Evolutionary conservation across 2,797 vertebrate species (phyloP).

Genomic region (Echeneis naucrates): DNA sequence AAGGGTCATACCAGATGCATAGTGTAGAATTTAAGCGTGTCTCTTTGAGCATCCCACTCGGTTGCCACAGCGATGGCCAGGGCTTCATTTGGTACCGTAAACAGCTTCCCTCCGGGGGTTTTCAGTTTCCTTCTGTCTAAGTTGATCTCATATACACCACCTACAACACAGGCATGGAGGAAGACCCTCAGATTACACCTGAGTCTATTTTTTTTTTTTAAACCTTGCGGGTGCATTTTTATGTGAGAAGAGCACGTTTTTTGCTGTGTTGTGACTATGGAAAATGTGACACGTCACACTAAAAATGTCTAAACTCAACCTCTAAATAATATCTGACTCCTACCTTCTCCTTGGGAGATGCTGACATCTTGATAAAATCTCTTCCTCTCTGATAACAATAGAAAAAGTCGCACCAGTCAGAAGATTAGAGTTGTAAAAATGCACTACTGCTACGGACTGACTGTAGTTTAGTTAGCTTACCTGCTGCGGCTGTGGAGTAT

Average conservation of each 20-base stretch:
- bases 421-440: background rate
- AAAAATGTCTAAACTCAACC: no score
- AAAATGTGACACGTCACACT: background rate
- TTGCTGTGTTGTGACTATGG: background rate
- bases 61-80: slow-evolving; percentile 95
- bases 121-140: slow-evolving; percentile 94
- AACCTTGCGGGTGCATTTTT: background rate
- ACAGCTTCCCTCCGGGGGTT: slow-evolving; percentile 94
- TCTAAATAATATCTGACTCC: slow-evolving; percentile 44
- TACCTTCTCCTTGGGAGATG: slow-evolving; percentile 95
- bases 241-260: background rate
- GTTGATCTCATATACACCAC: slow-evolving; percentile 94
- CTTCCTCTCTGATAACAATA: slow-evolving; percentile 87
- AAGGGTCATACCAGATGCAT: slow-evolving; percentile 92
- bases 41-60: slow-evolving; percentile 95
- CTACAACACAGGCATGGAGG: slow-evolving; percentile 60
- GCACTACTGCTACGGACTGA: background rate
- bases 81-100: slow-evolving; percentile 92
- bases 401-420: slow-evolving; percentile 16
- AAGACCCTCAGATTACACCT: background rate
- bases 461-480: slow-evolving; percentile 57
- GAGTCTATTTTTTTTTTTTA: no score
- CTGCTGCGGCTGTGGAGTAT: slow-evolving; percentile 75
- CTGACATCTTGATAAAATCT: slow-evolving; percentile 94
- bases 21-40: slow-evolving; percentile 93